Conservation (phyloP, 2,113 vertebrate genomes). For the Pelecanus crispus region DNA sequence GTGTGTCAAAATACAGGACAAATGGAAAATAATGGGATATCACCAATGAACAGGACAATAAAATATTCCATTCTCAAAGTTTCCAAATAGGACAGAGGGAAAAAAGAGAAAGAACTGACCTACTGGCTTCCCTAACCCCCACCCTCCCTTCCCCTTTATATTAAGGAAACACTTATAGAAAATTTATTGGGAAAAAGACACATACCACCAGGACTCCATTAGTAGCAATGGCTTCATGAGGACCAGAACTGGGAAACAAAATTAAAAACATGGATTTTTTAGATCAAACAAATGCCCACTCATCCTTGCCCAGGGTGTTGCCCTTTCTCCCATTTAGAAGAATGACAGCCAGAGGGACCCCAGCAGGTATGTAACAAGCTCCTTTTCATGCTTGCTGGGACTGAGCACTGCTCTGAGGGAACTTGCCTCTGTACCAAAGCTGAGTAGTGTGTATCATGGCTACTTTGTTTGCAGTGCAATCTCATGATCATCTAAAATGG, state of each 20-base stretch:
- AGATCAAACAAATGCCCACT: background rate
- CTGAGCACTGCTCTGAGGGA: background rate
- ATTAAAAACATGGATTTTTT: background rate
- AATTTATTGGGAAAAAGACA: background rate
- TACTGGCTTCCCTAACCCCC: background rate
- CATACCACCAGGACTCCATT: slow-evolving; percentile 84
- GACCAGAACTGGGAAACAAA: slow-evolving; percentile 69
- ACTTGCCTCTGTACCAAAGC: background rate
- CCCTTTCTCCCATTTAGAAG: background rate
- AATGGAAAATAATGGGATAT: background rate
- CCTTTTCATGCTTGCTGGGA: background rate
- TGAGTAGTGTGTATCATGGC: background rate
- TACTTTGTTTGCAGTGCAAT: background rate
- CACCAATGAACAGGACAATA: background rate
- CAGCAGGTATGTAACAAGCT: background rate
- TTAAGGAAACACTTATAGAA: background rate
- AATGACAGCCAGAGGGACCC: background rate
- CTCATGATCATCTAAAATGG: background rate
- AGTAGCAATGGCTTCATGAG: slow-evolving; percentile 68
- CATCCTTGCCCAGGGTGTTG: background rate
- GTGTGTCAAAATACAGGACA: background rate
- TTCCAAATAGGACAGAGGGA: background rate
- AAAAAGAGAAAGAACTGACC: background rate
- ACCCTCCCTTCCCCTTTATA: background rate
- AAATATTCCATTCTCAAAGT: background rate